Base-by-base conservation (phyloP, 2,888 invertebrate species). In the Folsomia candida region DNA sequence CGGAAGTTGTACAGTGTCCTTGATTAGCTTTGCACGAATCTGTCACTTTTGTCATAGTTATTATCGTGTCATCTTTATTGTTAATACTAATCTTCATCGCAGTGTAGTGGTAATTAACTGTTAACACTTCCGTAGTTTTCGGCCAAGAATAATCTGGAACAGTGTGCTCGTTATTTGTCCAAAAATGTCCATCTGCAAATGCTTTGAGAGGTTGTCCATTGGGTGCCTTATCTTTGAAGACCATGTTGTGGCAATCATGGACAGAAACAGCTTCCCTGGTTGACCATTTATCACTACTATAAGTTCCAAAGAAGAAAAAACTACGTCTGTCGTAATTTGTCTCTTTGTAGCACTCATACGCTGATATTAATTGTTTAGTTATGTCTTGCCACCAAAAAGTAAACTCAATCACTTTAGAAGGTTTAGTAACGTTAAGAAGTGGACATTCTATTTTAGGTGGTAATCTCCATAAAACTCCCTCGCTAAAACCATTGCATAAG, bases 381-480 rank as follows among this genome's bases (percentile, higher is more conserved):
- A 62, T n/a, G 6, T 6, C 29, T 28, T 14, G 62, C 62, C 62
- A 62, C 62, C 62, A 62, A 3, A 62, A 28, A 14, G 62, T 62
- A 2, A 62, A 6, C 3, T 26, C 3, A 9, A 62, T 20, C 9
- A 62, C 62, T 3, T 9, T 26, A 29, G 6, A 20, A 14, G 27
- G 2, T 18, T 18, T 18, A 54, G 57, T 9, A 14, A 14, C 11
- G 11, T 14, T 14, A 18, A 62, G 20, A 24, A 62, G 25, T 2
- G 62, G 62, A 20, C 62, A 62, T 6, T 62, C 62, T 9, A 62
- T 28, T 2, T 28, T 28, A 28, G 62, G 62, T 4, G 62, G 62
- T 20, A 62, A 20, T 28, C 37, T 62, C 28, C 27, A 62, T 37
- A 62, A 4, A 29, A 62, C 3, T 20, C 62, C 62, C 2, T 18